Conservation (phyloP, 1,140 invertebrate species). For the Dermatophagoides farinae region DNA sequence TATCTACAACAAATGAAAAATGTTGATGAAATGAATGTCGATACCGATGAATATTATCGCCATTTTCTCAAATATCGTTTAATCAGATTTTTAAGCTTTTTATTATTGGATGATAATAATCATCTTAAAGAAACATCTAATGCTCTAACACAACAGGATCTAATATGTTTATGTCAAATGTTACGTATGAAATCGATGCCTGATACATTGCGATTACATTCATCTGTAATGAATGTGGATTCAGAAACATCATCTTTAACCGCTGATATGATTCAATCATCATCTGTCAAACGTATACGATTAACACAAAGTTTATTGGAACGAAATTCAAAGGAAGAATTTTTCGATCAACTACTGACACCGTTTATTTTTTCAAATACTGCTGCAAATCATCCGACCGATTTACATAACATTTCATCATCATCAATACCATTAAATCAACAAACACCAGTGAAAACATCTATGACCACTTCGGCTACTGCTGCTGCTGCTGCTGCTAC, state of each 20-base stretch:
- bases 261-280: background rate
- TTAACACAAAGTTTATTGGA: background rate
- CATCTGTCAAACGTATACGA: slow-evolving; percentile 2
- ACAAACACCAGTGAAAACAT: background rate
- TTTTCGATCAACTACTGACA: slow-evolving; percentile 5
- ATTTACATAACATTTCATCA: background rate
- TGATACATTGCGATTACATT: slow-evolving; percentile 2
- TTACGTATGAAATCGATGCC: background rate
- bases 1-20: background rate
- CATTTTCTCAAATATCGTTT: slow-evolving; percentile 4
- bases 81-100: background rate
- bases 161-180: background rate
- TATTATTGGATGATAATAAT: background rate
- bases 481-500: background rate
- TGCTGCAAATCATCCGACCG: background rate
- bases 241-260: background rate
- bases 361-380: slow-evolving; percentile 1
- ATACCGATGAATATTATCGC: slow-evolving; percentile 4
- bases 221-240: background rate
- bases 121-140: background rate
- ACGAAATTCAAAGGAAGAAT: slow-evolving; percentile 8
- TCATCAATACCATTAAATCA: background rate
- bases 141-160: background rate
- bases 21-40: background rate
- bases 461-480: background rate